These are phyloP conservation scores for Dissostichus mawsoni DNA, from an alignment of 2,113 vertebrate genomes.

Conservation along the genomic window DNA sequence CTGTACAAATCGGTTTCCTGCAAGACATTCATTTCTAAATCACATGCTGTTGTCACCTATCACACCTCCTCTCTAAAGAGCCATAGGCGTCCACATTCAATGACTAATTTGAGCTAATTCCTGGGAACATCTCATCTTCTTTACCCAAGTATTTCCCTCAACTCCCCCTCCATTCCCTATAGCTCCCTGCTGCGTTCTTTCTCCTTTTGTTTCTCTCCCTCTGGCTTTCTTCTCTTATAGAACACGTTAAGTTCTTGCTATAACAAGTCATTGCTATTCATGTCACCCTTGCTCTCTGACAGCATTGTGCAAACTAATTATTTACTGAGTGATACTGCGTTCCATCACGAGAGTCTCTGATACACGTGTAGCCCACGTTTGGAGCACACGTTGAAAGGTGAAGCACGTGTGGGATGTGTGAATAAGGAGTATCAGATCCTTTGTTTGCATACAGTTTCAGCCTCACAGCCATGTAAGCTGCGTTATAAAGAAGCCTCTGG, in stretches of 20 bases:
- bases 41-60: constrained; percentile 6
- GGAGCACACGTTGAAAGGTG: not conserved
- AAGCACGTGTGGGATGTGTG: not conserved
- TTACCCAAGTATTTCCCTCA: not conserved
- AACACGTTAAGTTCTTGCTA: not conserved
- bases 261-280: constrained; percentile 33
- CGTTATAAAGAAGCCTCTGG: constrained; percentile 1
- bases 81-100: constrained; percentile 3
- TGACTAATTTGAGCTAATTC: constrained; percentile 53
- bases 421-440: not conserved
- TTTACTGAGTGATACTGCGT: constrained; percentile 21
- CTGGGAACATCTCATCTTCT: constrained; percentile 31
- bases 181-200: not conserved
- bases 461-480: constrained; percentile 20
- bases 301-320: constrained; percentile 52
- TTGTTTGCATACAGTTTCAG: constrained; percentile 10
- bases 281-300: constrained; percentile 42
- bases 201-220: constrained; percentile 18
- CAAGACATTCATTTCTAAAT: not conserved
- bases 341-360: constrained; percentile 23
- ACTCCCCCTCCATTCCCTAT: not conserved
- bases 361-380: constrained; percentile 1
- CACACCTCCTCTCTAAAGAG: constrained; percentile 45
- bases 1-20: not conserved
- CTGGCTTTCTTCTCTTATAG: constrained; percentile 15